Evolutionary conservation across 2,888 invertebrate genomes (phyloP).

Genomic region (Rotaria socialis): DNA sequence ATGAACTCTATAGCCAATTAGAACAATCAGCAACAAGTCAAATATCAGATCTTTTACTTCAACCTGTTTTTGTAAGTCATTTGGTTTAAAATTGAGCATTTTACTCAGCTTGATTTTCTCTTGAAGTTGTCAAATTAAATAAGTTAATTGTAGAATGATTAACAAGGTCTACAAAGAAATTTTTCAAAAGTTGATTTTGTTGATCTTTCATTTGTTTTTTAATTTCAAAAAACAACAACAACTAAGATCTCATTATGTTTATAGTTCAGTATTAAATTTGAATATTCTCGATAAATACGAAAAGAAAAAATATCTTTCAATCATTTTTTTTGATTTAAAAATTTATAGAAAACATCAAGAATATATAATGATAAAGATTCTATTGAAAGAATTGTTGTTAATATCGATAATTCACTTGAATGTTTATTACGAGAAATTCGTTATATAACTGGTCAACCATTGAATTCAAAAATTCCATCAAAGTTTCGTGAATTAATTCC

Average conservation of each 20-base stretch:
- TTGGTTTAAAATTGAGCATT: not conserved
- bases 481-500: constrained; percentile 42
- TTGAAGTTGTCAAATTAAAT: no score
- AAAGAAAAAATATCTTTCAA: no score
- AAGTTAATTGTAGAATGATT: no score
- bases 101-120: no score
- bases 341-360: not conserved
- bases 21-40: constrained; percentile 30
- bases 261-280: no score
- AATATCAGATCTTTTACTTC: not conserved
- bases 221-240: no score
- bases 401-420: constrained; percentile 57
- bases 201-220: no score
- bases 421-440: constrained; percentile 56
- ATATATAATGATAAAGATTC: not conserved
- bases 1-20: not conserved
- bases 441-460: constrained; percentile 50
- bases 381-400: constrained; percentile 52
- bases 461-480: constrained; percentile 34
- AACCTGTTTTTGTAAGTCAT: constrained; percentile 12
- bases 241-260: no score
- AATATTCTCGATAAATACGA: no score
- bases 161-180: no score
- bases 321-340: not conserved
- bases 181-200: no score